Evolutionary conservation across 35 echinoderm and acorn worm genomes (phyloP), one percentile per base, ranked within the genome.

Genomic region (Apostichopus parvimensis): DNA sequence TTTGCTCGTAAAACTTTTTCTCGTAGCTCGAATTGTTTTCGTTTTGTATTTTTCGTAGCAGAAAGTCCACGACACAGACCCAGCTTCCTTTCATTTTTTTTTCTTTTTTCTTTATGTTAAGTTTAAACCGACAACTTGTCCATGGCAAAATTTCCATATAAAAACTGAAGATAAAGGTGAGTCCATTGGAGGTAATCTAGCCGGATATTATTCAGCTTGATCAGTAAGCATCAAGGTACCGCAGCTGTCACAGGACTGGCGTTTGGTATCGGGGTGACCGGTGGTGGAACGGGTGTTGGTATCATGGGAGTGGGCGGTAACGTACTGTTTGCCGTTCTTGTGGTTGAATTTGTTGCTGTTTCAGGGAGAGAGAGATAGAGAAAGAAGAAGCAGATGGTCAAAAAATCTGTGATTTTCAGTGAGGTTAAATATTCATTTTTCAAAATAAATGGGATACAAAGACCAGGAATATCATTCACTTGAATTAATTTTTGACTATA

Each of bases 181-280:
- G 81, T 25, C 81, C 81, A 84, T 84, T 17, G 81, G 81, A 60
- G 81, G 55, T 84, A 53, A 58, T 75, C 71, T 75, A 75, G 71
- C 71, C n/a, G 6, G 81, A 88, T 88, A 52, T 88, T 21, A 45
- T 45, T 45, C 34, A 54, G 62, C 5, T 88, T 26, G 71, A 75
- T 26, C 34, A 8, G 79, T 57, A 72, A 45, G 21, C 89, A 77
- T 92, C 91, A 97, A 77, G 95, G 95, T 90, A 91, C 95, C 56
- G 94, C 95, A 28, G 95, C 93, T 14, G 95, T 87, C 72, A 93
- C 93, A 56, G 95, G 95, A 83, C 93, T 97, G 17, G 95, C 90
- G 91, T 94, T 97, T 73, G 93, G 95, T 89, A 97, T 94, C 18
- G 95, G 93, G 66, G 93, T 88, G 4, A 97, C 87, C 8, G 95